Evolutionary conservation across 2,797 vertebrate genomes (phyloP).

Genomic region (Carcharodon carcharias): DNA sequence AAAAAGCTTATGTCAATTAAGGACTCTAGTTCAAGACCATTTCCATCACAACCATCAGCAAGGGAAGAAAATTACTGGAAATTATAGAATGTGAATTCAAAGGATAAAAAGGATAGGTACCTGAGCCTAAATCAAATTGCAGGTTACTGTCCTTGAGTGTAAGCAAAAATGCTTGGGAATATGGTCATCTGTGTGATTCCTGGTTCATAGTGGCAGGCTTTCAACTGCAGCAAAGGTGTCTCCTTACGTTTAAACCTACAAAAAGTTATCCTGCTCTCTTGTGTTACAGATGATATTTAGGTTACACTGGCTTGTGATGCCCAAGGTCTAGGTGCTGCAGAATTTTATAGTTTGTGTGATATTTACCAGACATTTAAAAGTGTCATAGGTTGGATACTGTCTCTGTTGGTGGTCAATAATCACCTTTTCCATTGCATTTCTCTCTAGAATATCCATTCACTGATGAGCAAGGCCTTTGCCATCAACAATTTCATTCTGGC

Average conservation of each 20-base stretch:
- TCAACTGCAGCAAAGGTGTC: neutral
- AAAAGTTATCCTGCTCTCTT: neutral
- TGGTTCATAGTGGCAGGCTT: neutral
- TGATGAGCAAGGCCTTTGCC: neutral
- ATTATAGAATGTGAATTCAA: conserved; percentile 20
- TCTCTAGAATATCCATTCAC: neutral
- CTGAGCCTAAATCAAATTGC: neutral
- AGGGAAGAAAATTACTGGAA: conserved; percentile 29
- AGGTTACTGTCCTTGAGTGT: neutral
- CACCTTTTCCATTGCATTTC: neutral
- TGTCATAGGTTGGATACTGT: neutral
- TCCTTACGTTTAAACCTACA: neutral
- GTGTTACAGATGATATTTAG: neutral
- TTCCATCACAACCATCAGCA: conserved; percentile 1
- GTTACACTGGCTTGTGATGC: neutral
- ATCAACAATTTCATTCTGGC: neutral
- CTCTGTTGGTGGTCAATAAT: neutral
- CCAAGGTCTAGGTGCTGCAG: neutral
- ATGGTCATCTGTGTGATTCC: conserved; percentile 9
- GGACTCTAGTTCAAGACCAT: conserved; percentile 1
- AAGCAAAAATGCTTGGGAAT: neutral
- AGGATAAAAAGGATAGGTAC: conserved; percentile 19
- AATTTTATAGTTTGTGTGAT: neutral
- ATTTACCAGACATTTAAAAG: neutral
- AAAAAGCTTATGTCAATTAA: conserved; percentile 28